phyloP scores from a whole-genome alignment of 2,113 vertebrate species.

The Nothobranchius furzeri region DNA sequence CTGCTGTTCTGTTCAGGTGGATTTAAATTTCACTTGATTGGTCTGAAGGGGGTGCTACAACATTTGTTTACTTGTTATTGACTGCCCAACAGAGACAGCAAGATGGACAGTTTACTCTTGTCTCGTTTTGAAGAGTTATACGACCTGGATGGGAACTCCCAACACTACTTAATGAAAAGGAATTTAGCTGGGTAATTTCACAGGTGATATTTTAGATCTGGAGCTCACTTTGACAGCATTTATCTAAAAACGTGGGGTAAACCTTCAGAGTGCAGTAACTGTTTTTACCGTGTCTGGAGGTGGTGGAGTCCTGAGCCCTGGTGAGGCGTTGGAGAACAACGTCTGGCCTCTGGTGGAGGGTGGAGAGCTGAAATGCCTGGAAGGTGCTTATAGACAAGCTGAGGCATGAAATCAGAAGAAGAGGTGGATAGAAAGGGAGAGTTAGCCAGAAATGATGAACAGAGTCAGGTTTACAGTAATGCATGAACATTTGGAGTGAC shows the following conservation, averaged over 20 bases:
- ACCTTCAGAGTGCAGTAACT: slow-evolving; percentile 36
- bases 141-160: background rate
- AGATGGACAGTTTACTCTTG: slow-evolving; percentile 29
- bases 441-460: slow-evolving; percentile 23
- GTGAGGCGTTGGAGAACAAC: slow-evolving; percentile 71
- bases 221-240: background rate
- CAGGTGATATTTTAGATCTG: background rate
- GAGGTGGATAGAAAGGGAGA: slow-evolving; percentile 2
- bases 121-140: slow-evolving; percentile 50
- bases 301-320: slow-evolving; percentile 46
- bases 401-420: slow-evolving; percentile 10
- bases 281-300: slow-evolving; percentile 66
- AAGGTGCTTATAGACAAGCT: slow-evolving; percentile 83
- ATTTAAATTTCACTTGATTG: slow-evolving; percentile 61
- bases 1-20: slow-evolving; percentile 42
- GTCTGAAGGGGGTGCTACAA: slow-evolving; percentile 52
- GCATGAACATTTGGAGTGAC: slow-evolving; percentile 15
- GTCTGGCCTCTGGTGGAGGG: slow-evolving; percentile 82
- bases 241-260: slow-evolving; percentile 4
- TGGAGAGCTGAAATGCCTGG: slow-evolving; percentile 79
- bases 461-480: slow-evolving; percentile 10
- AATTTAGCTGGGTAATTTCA: slow-evolving; percentile 7
- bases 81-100: slow-evolving; percentile 48
- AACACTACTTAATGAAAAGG: background rate
- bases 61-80: slow-evolving; percentile 59